Base-by-base conservation (phyloP, 1,140 invertebrate species). In the Euwallacea similis region DNA sequence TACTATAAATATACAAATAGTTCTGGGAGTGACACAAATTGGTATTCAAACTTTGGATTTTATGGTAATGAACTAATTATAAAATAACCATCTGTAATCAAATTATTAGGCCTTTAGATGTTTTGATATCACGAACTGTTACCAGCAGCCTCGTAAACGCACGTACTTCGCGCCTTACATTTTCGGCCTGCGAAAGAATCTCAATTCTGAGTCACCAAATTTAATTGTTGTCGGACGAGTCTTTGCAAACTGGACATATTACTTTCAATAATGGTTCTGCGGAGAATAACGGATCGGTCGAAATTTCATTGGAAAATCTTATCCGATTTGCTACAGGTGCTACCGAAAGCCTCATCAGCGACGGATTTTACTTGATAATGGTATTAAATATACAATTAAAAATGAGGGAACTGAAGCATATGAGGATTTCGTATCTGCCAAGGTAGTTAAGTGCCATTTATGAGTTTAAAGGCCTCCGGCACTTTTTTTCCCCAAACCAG, bases 31-130 rank as follows among this genome's bases (percentile, higher is more conserved):
- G 61, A 63, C 61, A 63, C 21, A 63, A 61, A 61, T 61, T 61
- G 59, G 33, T n/a, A n/a, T 61, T 56, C 54, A 56, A 56, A 56
- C 3, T 60, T 11, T 42, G 2, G 42, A 63, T 63, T 47, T 63
- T 63, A 63, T 63, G 61, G 43, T 47, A 63, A 63, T 63, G 11
- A 63, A 63, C 43, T 63, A 46, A 63, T 63, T 63, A 47, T 63
- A 63, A 63, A 63, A 63, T 63, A 47, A 50, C 46, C 46, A 13
- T 50, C 6, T n/a, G 21, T 42, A 58, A 50, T 50, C 46, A 6
- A 2, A 50, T 50, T 50, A 13, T 50, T 50, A 50, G 46, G 46
- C 4, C 21, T 33, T 33, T 33, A 33, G 21, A 33, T 33, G 21
- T 33, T 33, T 4, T 33, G 21, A 33, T n/a, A n/a, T n/a, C n/a